These are phyloP conservation scores for Corvus moneduloides DNA, from an alignment of 2,113 vertebrate species.

Conservation along the genomic window DNA sequence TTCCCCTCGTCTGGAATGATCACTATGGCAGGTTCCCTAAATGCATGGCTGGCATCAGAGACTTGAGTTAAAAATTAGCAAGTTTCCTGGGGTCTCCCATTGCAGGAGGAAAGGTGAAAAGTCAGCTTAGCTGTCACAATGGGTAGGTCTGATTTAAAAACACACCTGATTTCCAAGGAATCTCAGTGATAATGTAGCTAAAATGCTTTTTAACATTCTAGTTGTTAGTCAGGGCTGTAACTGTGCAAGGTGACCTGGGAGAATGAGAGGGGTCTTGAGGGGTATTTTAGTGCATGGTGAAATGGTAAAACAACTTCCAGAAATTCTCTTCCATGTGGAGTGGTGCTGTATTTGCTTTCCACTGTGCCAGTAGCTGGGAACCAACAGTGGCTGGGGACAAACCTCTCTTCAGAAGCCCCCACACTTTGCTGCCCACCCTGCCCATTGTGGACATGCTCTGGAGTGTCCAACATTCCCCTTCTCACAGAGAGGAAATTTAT, in stretches of 20 bases:
- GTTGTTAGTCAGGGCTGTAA: background rate
- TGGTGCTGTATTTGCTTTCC: background rate
- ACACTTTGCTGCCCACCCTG: background rate
- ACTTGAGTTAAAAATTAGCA: background rate
- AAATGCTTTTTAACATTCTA: background rate
- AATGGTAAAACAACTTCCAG: background rate
- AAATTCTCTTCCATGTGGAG: background rate
- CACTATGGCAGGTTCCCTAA: background rate
- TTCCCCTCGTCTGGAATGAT: background rate
- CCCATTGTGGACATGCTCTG: accelerated
- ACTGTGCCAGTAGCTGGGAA: background rate
- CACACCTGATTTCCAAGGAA: background rate
- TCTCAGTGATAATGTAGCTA: background rate
- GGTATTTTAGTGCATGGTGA: background rate
- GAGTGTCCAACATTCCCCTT: background rate
- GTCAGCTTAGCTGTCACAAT: background rate
- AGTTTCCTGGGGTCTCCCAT: background rate
- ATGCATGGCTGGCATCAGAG: background rate
- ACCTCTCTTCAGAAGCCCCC: background rate
- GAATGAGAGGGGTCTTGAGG: background rate
- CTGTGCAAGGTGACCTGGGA: background rate
- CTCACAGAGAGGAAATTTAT: background rate
- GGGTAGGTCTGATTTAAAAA: background rate
- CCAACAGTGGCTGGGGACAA: background rate
- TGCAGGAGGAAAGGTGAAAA: background rate